These are phyloP conservation scores for Callyntrura sp. DNA, from an alignment of 2,888 invertebrate genomes.

Conservation along the genomic window DNA sequence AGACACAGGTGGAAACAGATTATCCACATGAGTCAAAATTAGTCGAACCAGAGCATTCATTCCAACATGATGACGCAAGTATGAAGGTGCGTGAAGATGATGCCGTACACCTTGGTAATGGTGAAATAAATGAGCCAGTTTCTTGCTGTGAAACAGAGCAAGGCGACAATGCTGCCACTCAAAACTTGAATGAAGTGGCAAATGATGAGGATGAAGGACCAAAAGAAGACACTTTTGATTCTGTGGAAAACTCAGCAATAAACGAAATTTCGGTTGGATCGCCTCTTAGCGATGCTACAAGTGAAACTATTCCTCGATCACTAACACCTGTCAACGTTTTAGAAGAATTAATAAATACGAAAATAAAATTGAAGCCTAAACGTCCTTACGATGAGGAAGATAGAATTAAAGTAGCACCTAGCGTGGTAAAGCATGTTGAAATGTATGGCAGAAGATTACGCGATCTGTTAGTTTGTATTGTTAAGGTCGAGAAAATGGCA, in stretches of 20 bases:
- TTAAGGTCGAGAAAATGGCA: neutral
- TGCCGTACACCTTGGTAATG: no score
- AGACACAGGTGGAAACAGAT: no score
- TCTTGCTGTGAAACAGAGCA: no score
- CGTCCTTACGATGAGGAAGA: conserved; percentile 58
- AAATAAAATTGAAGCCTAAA: conserved; percentile 20
- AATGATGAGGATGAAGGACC: no score
- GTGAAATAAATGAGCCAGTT: no score
- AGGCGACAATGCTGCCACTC: no score
- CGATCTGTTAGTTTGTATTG: neutral
- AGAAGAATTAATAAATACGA: conserved; percentile 43
- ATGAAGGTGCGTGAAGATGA: no score
- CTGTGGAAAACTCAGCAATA: neutral
- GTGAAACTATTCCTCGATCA: neutral
- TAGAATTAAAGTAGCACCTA: conserved; percentile 31
- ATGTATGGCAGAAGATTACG: neutral
- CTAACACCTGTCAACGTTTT: conserved; percentile 38
- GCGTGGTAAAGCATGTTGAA: conserved; percentile 44
- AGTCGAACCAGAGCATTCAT: no score
- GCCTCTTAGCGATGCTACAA: neutral
- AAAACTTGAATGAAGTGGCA: no score
- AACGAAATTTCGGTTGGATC: neutral
- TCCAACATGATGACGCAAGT: no score
- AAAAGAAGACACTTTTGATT: neutral
- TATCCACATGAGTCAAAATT: no score